Evolutionary conservation across 2,797 vertebrate species (phyloP).

Genomic region (Crenichthys baileyi): DNA sequence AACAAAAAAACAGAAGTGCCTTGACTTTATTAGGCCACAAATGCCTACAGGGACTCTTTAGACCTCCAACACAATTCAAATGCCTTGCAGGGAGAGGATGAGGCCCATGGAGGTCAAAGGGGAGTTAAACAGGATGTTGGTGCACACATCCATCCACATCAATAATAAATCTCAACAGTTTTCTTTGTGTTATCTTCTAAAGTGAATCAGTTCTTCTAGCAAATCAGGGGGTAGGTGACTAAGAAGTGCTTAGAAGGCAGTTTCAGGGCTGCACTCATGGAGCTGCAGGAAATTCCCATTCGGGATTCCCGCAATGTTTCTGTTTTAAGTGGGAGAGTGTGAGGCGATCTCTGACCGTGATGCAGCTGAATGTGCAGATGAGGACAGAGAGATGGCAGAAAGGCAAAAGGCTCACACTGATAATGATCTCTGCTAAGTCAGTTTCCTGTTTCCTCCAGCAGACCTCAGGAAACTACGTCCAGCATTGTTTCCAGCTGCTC

Average conservation of each 20-base stretch:
- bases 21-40: constrained; percentile 10
- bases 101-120: constrained; percentile 2
- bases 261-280: constrained; percentile 48
- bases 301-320: constrained; percentile 24
- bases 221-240: constrained; percentile 11
- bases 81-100: background rate
- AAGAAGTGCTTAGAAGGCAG: constrained; percentile 62
- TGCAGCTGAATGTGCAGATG: constrained; percentile 30
- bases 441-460: constrained; percentile 74
- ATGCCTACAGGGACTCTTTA: constrained; percentile 25
- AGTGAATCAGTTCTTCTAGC: constrained; percentile 32
- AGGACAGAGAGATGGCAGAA: constrained; percentile 35
- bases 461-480: constrained; percentile 15
- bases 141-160: constrained; percentile 34
- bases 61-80: constrained; percentile 33
- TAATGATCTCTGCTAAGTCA: constrained; percentile 59
- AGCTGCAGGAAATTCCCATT: constrained; percentile 57
- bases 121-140: constrained; percentile 35
- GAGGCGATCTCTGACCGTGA: constrained; percentile 62
- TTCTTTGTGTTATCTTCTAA: constrained; percentile 61
- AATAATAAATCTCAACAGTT: constrained; percentile 68
- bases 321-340: constrained; percentile 52
- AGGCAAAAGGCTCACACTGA: constrained; percentile 42
- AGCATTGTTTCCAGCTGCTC: constrained; percentile 40
- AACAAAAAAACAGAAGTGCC: constrained; percentile 36